Evolutionary conservation across 2,888 invertebrate genomes (phyloP).

Genomic region (Auanema freiburgensis): DNA sequence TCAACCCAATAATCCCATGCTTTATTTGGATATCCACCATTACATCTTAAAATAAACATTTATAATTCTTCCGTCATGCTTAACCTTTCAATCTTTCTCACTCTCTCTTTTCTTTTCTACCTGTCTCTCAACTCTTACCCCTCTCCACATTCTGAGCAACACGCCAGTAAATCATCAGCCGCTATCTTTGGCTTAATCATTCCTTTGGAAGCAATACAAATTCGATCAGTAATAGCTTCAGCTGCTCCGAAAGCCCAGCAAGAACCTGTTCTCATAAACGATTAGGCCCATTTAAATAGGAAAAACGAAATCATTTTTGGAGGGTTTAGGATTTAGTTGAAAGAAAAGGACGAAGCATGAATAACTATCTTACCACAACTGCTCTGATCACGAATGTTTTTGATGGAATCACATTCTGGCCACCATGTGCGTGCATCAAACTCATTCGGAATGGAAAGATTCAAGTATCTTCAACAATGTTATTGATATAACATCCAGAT

Average conservation of each 20-base stretch:
- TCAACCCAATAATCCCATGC: constrained; percentile 18
- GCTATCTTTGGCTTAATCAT: constrained; percentile 6
- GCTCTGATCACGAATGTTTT: constrained; percentile 14
- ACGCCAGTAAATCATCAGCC: constrained; percentile 8
- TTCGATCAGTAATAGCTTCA: constrained; percentile 68
- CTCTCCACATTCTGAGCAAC: constrained; percentile 11
- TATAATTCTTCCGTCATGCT: background rate
- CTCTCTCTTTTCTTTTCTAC: no score
- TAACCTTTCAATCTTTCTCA: background rate
- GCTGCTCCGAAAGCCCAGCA: constrained; percentile 76
- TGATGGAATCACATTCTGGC: constrained; percentile 8
- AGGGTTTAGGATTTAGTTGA: background rate
- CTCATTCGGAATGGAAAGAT: constrained; percentile 8
- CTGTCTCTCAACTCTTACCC: background rate
- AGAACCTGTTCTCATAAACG: constrained; percentile 69
- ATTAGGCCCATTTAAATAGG: no score
- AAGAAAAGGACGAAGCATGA: background rate
- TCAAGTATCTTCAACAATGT: constrained; percentile 5
- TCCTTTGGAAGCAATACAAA: constrained; percentile 66
- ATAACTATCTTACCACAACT: constrained; percentile 7
- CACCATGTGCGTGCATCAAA: constrained; percentile 15
- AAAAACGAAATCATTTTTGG: no score
- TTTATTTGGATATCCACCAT: constrained; percentile 14
- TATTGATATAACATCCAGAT: background rate
- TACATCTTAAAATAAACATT: background rate